These are phyloP conservation scores for Scaptodrosophila latifasciaeformis DNA, from an alignment of 2,888 invertebrate species.

Conservation along the genomic window DNA sequence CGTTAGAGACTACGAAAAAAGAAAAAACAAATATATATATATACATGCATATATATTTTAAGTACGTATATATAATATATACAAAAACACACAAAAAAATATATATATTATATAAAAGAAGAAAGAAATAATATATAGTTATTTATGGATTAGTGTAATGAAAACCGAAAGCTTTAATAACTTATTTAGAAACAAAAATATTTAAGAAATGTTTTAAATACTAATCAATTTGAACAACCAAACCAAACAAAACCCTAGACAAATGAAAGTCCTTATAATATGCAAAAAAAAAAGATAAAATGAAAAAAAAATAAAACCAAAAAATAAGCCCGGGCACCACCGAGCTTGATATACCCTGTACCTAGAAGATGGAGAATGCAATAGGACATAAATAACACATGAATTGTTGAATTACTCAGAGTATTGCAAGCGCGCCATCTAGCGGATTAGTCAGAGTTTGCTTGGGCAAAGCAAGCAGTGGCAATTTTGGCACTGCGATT, in stretches of 20 bases:
- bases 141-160: constrained; percentile 68
- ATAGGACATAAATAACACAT: no score
- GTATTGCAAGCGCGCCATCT: no score
- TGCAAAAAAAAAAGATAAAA: constrained; percentile 11
- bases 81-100: constrained; percentile 30
- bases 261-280: constrained; percentile 6
- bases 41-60: constrained; percentile 25
- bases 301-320: constrained; percentile 2
- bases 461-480: no score
- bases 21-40: constrained; percentile 26
- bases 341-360: no score
- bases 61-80: constrained; percentile 30
- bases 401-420: no score
- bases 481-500: no score
- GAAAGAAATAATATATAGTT: constrained; percentile 29
- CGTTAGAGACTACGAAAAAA: constrained; percentile 48
- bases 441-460: no score
- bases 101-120: constrained; percentile 20
- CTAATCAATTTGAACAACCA: constrained; percentile 31
- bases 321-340: no score
- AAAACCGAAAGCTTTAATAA: constrained; percentile 73
- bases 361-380: no score
- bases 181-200: constrained; percentile 57
- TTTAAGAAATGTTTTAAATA: constrained; percentile 62
- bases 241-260: constrained; percentile 9